Percentiles rank a stretch among this genome's conserved stretches.
Evolutionary conservation across 2,888 invertebrate species (phyloP).

Genomic region (Panorpa germanica): DNA sequence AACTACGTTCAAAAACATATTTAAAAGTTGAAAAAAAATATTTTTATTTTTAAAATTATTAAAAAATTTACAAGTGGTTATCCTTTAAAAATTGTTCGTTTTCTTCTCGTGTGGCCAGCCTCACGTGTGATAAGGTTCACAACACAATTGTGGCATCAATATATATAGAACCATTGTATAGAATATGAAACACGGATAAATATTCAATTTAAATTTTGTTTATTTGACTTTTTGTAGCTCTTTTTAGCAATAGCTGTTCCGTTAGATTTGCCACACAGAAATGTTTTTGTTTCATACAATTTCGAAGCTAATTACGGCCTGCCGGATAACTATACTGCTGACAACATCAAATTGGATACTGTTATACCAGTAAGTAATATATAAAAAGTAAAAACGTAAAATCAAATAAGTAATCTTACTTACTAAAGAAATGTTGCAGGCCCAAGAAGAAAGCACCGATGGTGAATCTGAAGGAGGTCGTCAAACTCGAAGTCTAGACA

Average conservation of each 20-base stretch:
- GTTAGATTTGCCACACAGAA: slow-evolving; percentile 42
- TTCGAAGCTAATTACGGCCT: slow-evolving; percentile 48
- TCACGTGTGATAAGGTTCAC: too few species aligned
- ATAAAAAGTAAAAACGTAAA: too few species aligned
- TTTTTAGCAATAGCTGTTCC: slow-evolving; percentile 46
- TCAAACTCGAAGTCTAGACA: slow-evolving; percentile 30
- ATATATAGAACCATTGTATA: too few species aligned
- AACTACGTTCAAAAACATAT: too few species aligned
- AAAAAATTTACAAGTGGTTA: background rate
- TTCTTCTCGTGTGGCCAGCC: too few species aligned
- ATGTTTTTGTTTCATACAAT: slow-evolving; percentile 53
- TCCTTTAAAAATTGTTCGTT: background rate
- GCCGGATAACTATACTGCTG: slow-evolving; percentile 35
- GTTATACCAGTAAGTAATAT: slow-evolving; percentile 28
- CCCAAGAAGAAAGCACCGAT: too few species aligned
- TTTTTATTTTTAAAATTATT: too few species aligned
- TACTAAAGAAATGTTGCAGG: slow-evolving; percentile 8
- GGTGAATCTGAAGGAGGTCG: slow-evolving; percentile 18
- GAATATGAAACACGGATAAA: too few species aligned
- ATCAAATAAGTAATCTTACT: slow-evolving; percentile 7
- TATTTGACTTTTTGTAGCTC: slow-evolving; percentile 30
- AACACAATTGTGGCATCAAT: too few species aligned
- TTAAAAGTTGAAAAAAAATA: too few species aligned
- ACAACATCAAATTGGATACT: slow-evolving; percentile 32
- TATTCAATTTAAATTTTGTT: too few species aligned